Base-by-base conservation (phyloP, 2,113 vertebrate genomes). In the Oreochromis niloticus region DNA sequence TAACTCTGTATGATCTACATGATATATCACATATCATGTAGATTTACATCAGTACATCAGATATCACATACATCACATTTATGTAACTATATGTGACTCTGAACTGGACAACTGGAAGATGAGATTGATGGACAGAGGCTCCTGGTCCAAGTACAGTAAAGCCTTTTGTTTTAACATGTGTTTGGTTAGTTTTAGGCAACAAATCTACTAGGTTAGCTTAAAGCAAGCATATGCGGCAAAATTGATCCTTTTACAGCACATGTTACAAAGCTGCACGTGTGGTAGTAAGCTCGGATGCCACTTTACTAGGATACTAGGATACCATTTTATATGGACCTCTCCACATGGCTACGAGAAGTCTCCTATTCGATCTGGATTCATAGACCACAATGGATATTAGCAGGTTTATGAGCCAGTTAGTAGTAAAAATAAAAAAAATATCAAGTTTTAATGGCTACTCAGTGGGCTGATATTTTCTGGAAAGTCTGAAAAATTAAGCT, bases 141-240 rank as follows among this genome's bases (percentile, higher is more conserved):
- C 19, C 59, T 63, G 59, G 30, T 1, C 1, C 1, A 36, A n/a
- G 61, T 1, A 61, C 8, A 19, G 30, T 19, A 3, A 1, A 36
- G 32, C 61, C 9, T 66, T 66, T 68, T 68, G 63, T 68, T 66
- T 66, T 22, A 36, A 66, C 34, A 68, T 39, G 61, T 22, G 61
- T 68, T 13, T 2, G 63, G 34, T 68, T 68, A 22, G 34, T 39
- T 68, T 41, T 66, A 36, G 61, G 9, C 32, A 36, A 36, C 61
- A 36, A 12, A n/a, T 36, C 6, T 36, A 66, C 9, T 63, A 1
- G 32, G 32, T 36, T 63, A 63, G 32, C 32, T 68, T 41, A 68
- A 68, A 13, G 34, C 0, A 68, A 68, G 34, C 19, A 41, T 2
- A 0, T 68, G 63, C 0, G 0, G 11, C 19, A 68, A 68, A 22